A percentile compares a stretch with the other conserved stretches of the same genome.
These are phyloP conservation scores for Ochotona curzoniae DNA, from an alignment of 2,113 vertebrate species.

Conservation along the genomic window DNA sequence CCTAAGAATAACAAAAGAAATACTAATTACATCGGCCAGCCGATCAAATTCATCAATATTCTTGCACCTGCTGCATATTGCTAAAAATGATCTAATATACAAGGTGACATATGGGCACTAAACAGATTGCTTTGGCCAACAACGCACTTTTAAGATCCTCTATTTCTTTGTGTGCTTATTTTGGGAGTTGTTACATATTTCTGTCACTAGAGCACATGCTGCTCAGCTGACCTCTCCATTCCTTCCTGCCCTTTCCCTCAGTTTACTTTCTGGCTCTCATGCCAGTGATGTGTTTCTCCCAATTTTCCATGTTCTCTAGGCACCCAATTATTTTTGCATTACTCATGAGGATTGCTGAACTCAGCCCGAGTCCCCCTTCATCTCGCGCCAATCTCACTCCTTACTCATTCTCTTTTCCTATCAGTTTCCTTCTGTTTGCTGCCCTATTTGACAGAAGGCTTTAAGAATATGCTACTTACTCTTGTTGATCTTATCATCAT, in stretches of 20 bases:
- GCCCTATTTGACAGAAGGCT: constrained; percentile 94
- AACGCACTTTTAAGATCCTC: constrained; percentile 93
- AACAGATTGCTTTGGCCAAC: constrained; percentile 85
- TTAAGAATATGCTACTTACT: neutral
- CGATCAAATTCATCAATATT: constrained; percentile 86
- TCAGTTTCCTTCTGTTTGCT: constrained; percentile 92
- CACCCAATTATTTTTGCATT: constrained; percentile 94
- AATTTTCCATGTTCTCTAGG: constrained; percentile 94
- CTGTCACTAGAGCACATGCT: constrained; percentile 93
- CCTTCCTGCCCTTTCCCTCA: constrained; percentile 84
- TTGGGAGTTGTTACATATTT: constrained; percentile 93
- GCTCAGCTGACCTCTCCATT: constrained; percentile 86
- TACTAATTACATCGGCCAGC: constrained; percentile 81
- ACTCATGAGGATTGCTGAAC: constrained; percentile 92
- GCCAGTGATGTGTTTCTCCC: constrained; percentile 92
- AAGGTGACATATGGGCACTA: constrained; percentile 90
- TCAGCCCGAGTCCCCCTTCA: constrained; percentile 96
- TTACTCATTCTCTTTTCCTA: constrained; percentile 87
- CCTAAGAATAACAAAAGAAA: constrained; percentile 81
- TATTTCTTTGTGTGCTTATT: constrained; percentile 93
- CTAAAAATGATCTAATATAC: constrained; percentile 86
- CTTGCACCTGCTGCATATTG: constrained; percentile 87
- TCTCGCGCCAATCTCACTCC: constrained; percentile 83
- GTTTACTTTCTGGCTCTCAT: constrained; percentile 91
- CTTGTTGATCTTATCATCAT: neutral